phyloP scores from a whole-genome alignment of 2,888 invertebrate genomes.

The Dione juno region DNA sequence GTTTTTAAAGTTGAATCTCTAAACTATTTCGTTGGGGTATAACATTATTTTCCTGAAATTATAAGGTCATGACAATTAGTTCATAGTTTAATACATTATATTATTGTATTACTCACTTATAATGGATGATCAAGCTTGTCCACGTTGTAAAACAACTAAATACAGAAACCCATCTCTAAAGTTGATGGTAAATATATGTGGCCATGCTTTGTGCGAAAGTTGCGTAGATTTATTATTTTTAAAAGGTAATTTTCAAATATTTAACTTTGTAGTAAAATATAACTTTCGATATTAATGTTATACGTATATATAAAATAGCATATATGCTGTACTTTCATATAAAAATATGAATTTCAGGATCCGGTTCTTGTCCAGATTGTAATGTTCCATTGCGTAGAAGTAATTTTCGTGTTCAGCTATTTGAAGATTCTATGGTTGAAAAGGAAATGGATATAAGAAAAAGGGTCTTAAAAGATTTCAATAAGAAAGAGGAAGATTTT shows the following conservation, averaged over 20 bases:
- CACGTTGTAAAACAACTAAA: constrained; percentile 98
- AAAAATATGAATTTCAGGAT: constrained; percentile 85
- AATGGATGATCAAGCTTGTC: constrained; percentile 95
- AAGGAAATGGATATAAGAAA: constrained; percentile 98
- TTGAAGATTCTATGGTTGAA: constrained; percentile 98
- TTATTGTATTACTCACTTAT: neutral
- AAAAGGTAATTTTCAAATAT: constrained; percentile 86
- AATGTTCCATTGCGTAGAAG: constrained; percentile 92
- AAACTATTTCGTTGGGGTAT: neutral
- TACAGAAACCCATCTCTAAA: constrained; percentile 98
- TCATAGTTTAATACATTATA: neutral
- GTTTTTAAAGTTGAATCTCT: too few relatives aligned
- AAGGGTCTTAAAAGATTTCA: constrained; percentile 94
- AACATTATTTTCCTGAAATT: constrained; percentile 17
- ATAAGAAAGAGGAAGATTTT: constrained; percentile 98
- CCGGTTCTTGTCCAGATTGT: constrained; percentile 97
- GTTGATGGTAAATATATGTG: constrained; percentile 99
- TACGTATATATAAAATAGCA: neutral
- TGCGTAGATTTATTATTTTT: constrained; percentile 98
- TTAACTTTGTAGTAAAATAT: constrained; percentile 24
- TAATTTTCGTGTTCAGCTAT: constrained; percentile 96
- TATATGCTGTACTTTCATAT: neutral
- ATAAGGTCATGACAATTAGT: constrained; percentile 25
- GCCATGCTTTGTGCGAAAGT: constrained; percentile 98
- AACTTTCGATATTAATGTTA: neutral